phyloP scores from a whole-genome alignment of 2,113 vertebrate genomes.

The Neodontobutis hainanensis region DNA sequence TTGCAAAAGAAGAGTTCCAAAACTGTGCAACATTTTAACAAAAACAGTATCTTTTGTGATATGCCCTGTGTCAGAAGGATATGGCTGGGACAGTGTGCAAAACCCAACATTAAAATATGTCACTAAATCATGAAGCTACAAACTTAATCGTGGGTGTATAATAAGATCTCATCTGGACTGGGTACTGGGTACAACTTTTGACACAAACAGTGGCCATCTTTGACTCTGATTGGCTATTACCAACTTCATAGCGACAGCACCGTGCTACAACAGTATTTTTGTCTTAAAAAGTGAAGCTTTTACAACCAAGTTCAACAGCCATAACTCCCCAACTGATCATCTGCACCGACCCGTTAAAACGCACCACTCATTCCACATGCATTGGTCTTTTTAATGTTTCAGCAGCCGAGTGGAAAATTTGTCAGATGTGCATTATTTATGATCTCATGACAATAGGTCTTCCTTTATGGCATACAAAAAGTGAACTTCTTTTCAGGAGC shows the following conservation, averaged over 20 bases:
- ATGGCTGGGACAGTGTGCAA: no score
- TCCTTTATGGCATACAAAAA: not conserved
- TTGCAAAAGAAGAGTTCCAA: no score
- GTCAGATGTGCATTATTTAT: conserved; percentile 47
- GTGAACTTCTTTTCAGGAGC: conserved; percentile 17
- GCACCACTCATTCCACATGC: conserved; percentile 6
- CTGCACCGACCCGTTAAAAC: conserved; percentile 15
- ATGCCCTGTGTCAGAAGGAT: no score
- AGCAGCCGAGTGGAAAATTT: conserved; percentile 25
- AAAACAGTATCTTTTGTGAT: no score
- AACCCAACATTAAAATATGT: no score
- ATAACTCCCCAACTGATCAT: conserved; percentile 32
- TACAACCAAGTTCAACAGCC: conserved; percentile 14
- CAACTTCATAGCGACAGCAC: conserved; percentile 2
- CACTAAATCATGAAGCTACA: no score
- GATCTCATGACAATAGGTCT: conserved; percentile 19
- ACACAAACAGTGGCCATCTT: not conserved
- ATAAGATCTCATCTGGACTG: no score
- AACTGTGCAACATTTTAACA: no score
- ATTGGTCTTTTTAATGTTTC: conserved; percentile 36
- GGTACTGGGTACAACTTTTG: not conserved
- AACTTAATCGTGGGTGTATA: no score
- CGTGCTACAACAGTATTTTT: conserved; percentile 20
- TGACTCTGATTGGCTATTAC: conserved; percentile 1
- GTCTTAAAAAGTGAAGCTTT: conserved; percentile 33